Conservation (phyloP, 2,888 invertebrate genomes). For the Blera fallax region DNA sequence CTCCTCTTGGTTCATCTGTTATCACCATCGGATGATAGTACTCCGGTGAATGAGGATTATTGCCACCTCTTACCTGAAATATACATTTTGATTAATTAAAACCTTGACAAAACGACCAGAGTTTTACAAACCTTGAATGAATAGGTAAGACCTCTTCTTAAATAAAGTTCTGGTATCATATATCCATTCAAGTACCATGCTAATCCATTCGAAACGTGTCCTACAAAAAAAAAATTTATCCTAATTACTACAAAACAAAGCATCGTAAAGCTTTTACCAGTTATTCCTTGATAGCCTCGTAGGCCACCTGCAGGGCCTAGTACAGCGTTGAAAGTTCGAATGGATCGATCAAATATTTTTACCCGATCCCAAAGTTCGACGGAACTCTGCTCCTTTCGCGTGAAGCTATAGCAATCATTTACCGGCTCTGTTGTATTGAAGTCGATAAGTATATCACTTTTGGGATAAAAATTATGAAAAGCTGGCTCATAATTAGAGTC, state of each 20-base stretch:
- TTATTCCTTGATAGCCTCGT: constrained; percentile 89
- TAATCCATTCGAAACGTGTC: constrained; percentile 87
- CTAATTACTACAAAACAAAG: not conserved
- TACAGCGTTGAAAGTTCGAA: constrained; percentile 90
- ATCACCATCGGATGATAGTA: constrained; percentile 95
- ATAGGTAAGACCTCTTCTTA: constrained; percentile 92
- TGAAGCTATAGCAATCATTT: constrained; percentile 90
- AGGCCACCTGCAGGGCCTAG: constrained; percentile 92
- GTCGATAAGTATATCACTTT: constrained; percentile 86
- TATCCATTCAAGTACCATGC: constrained; percentile 97
- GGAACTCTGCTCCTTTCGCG: constrained; percentile 80
- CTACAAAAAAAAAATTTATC: constrained; percentile 76
- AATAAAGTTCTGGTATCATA: constrained; percentile 92
- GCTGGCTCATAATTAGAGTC: constrained; percentile 90
- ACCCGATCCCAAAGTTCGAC: constrained; percentile 85
- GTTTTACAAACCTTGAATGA: constrained; percentile 85
- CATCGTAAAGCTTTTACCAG: constrained; percentile 84
- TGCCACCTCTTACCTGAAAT: constrained; percentile 88
- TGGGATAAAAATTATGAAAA: constrained; percentile 91
- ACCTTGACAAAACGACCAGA: not conserved
- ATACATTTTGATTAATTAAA: not conserved
- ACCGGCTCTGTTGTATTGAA: constrained; percentile 86
- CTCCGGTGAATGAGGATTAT: constrained; percentile 92
- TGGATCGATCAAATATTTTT: constrained; percentile 86
- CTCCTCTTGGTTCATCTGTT: constrained; percentile 92